Conservation (phyloP, 2,888 invertebrate genomes). For the Tyria jacobaeae region DNA sequence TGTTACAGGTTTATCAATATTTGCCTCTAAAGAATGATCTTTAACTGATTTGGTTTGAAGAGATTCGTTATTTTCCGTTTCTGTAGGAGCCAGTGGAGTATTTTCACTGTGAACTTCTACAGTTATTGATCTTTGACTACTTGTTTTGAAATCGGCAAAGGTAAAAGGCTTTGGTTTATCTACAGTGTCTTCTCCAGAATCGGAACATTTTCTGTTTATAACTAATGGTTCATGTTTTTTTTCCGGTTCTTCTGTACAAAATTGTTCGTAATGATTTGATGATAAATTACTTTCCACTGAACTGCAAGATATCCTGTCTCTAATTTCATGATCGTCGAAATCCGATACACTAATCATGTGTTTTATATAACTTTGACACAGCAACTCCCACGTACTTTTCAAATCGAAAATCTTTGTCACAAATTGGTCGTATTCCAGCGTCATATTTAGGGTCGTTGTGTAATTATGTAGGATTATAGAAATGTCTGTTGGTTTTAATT, state of each 20-base stretch:
- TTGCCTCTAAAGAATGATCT: conserved; percentile 28
- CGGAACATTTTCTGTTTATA: conserved; percentile 34
- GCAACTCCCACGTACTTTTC: conserved; percentile 87
- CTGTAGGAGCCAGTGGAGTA: conserved; percentile 29
- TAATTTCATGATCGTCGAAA: conserved; percentile 73
- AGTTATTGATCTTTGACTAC: conserved; percentile 58
- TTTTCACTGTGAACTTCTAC: conserved; percentile 53
- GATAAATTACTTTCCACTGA: conserved; percentile 76
- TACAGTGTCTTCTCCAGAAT: conserved; percentile 33
- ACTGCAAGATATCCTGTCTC: conserved; percentile 74
- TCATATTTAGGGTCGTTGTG: conserved; percentile 84
- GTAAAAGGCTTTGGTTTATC: conserved; percentile 82
- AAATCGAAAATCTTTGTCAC: conserved; percentile 87
- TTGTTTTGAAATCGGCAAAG: conserved; percentile 86
- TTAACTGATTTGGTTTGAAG: conserved; percentile 34
- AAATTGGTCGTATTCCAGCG: conserved; percentile 85
- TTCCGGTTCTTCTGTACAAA: conserved; percentile 62
- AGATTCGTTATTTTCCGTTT: conserved; percentile 26
- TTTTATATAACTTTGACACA: conserved; percentile 86
- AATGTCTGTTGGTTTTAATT: conserved; percentile 87
- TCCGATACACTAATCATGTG: conserved; percentile 75
- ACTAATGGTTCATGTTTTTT: conserved; percentile 44
- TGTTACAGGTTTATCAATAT: conserved; percentile 24
- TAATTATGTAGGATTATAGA: conserved; percentile 88
- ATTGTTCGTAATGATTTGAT: conserved; percentile 74